Evolutionary conservation across 2,797 vertebrate species (phyloP).

Genomic region (Pangasius sanitwongsei): DNA sequence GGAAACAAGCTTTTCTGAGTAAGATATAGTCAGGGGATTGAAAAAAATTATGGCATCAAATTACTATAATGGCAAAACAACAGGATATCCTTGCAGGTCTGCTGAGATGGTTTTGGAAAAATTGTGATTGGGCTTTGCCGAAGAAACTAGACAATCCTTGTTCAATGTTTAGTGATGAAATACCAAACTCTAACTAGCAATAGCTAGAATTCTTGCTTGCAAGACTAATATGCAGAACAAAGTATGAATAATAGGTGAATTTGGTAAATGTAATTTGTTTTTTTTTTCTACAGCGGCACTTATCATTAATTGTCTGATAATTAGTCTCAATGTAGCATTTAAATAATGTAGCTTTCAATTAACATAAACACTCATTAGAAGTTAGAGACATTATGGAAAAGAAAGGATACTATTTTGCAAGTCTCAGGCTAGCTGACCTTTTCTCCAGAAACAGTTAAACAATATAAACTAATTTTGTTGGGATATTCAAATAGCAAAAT

Average conservation of each 20-base stretch:
- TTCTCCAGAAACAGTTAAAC: neutral
- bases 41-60: neutral
- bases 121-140: neutral
- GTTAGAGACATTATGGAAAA: neutral
- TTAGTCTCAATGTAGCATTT: neutral
- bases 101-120: neutral
- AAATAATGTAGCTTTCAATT: neutral
- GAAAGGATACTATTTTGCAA: neutral
- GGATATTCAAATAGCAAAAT: neutral
- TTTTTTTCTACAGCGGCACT: neutral
- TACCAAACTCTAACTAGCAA: neutral
- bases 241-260: neutral
- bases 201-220: neutral
- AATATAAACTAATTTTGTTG: neutral
- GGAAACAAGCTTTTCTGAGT: neutral
- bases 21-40: neutral
- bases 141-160: neutral
- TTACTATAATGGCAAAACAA: neutral
- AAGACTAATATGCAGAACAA: neutral
- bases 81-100: neutral
- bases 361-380: neutral
- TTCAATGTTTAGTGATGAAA: neutral
- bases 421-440: neutral
- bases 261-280: neutral
- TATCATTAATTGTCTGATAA: neutral